phyloP scores from a whole-genome alignment of 2,113 vertebrate species.

The Colinus virginianus region DNA sequence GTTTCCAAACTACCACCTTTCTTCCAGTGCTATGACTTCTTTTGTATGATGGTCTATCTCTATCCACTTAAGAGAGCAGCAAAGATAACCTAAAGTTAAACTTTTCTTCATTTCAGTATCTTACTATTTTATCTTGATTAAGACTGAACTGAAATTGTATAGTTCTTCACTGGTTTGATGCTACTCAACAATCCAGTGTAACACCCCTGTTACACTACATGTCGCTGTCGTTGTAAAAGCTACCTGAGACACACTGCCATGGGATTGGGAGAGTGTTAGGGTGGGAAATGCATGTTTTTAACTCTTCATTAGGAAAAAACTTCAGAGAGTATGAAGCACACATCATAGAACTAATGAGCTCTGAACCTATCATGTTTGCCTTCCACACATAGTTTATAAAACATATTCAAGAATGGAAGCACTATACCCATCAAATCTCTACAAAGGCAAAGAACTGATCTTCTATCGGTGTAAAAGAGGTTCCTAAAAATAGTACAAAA shows the following conservation, averaged over 20 bases:
- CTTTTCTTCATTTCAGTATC: neutral
- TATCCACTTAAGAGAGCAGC: neutral
- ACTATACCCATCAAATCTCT: neutral
- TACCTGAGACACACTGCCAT: neutral
- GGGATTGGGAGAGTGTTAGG: neutral
- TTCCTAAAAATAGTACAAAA: neutral
- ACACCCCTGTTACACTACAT: neutral
- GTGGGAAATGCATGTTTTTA: neutral
- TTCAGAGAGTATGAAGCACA: neutral
- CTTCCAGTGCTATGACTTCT: neutral
- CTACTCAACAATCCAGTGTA: slow-evolving; percentile 12
- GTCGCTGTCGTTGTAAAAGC: slow-evolving; percentile 30
- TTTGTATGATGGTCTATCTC: neutral
- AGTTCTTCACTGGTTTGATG: neutral
- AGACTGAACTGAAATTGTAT: neutral
- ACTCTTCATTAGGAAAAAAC: neutral
- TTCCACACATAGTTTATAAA: neutral
- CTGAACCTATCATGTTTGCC: neutral
- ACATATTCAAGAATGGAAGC: neutral
- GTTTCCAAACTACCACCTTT: neutral
- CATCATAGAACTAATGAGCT: neutral
- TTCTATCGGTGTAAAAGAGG: neutral
- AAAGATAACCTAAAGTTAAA: neutral
- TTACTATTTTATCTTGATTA: neutral
- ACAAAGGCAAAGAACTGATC: neutral